Base-by-base conservation (phyloP, 1,140 invertebrate genomes). In the Chironomus tepperi region DNA sequence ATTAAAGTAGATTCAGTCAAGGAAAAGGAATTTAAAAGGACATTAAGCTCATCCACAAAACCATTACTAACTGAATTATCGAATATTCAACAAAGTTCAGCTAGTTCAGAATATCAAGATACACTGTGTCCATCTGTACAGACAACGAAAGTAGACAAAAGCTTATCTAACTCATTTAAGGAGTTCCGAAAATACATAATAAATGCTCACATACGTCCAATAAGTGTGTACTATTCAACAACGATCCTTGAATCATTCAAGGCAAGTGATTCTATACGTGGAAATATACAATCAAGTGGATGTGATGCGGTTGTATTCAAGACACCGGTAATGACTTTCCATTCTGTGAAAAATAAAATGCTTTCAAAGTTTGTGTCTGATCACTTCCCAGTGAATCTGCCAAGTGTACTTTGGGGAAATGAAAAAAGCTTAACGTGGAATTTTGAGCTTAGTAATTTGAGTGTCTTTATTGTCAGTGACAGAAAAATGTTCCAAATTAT, bases 291-390 rank as follows among this genome's bases (percentile, higher is more conserved):
- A 6, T 19, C 19, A 10, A 18, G 9, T 19, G 65, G 65, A 19
- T 18, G 16, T 16, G 18, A 70, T 9, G 18, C 19, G 65, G 12
- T 70, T 18, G 16, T 21, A 70, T 70, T 21, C 0, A 19, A 70
- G 19, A 70, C 19, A 10, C 65, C 65, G 7, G 18, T 18, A 18
- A 19, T 70, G 9, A 18, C 65, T 7, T 70, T 70, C 18, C 19
- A 70, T 70, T 70, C 65, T 19, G 65, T 70, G 19, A 70, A 70
- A 70, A 70, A 19, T 9, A 70, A 70, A 70, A 18, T 19, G 16
- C 16, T 70, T 5, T 19, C 19, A 19, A 21, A 70, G 16, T 19
- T 8, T 19, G 18, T 70, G 6, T 19, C 16, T 19, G 15, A 15
- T 19, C 10, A 19, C 19, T 19, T 70, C 19, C 9, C 65, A 19